Evolutionary conservation across 2,113 vertebrate species (phyloP).

Genomic region (Protomyctophum bolini): DNA sequence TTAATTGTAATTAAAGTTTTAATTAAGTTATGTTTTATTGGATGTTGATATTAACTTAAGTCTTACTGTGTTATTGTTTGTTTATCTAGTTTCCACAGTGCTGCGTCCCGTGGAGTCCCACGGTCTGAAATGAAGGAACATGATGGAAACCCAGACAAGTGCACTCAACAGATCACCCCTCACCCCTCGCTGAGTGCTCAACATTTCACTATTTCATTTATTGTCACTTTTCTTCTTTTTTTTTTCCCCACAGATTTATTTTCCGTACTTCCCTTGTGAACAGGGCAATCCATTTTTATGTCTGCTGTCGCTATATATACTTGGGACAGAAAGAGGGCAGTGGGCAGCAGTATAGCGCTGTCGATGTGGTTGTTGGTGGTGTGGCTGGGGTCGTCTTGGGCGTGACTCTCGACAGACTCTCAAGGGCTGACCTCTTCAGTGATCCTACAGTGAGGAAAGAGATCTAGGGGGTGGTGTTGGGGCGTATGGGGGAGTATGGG

Average conservation of each 20-base stretch:
- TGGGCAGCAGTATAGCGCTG: slow-evolving; percentile 21
- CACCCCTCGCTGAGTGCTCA: slow-evolving; percentile 41
- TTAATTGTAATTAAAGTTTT: too few species aligned
- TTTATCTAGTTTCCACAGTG: neutral
- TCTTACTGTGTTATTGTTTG: too few species aligned
- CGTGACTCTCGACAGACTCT: slow-evolving; percentile 17
- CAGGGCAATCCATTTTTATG: slow-evolving; percentile 85
- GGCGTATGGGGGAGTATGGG: neutral
- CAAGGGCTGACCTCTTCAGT: slow-evolving; percentile 13
- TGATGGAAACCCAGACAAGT: slow-evolving; percentile 60
- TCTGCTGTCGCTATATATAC: slow-evolving; percentile 71
- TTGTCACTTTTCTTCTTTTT: neutral
- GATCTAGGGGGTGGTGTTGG: slow-evolving; percentile 8
- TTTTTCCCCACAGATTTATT: neutral
- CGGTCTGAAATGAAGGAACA: neutral
- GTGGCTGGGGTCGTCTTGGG: slow-evolving; percentile 23
- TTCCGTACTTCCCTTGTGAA: slow-evolving; percentile 76
- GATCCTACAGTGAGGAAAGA: slow-evolving; percentile 13
- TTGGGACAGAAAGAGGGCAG: slow-evolving; percentile 24
- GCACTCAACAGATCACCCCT: slow-evolving; percentile 63
- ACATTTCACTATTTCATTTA: slow-evolving; percentile 17
- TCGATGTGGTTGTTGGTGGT: slow-evolving; percentile 19
- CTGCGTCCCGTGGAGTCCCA: neutral
- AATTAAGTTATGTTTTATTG: too few species aligned
- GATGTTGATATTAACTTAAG: too few species aligned